These are phyloP conservation scores for Clarias macrocephalus DNA, from an alignment of 2,113 vertebrate species.

Conservation along the genomic window DNA sequence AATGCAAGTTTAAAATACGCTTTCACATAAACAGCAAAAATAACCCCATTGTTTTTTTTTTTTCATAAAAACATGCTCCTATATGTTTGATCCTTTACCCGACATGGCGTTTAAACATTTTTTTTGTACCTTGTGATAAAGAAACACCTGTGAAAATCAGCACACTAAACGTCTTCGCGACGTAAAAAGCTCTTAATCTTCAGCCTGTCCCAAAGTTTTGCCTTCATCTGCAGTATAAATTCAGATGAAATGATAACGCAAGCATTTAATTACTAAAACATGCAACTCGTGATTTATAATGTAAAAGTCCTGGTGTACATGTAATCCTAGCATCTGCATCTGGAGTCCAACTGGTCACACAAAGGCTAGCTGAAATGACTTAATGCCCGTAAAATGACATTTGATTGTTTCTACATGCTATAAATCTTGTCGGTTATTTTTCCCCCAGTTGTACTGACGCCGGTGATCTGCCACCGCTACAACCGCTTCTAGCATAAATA, in stretches of 20 bases:
- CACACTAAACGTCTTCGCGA: not conserved
- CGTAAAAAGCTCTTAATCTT: not conserved
- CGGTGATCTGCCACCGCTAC: not conserved
- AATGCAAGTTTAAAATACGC: too few species aligned
- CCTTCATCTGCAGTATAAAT: not conserved
- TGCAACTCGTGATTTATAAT: not conserved
- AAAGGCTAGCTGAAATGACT: not conserved
- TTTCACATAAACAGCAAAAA: not conserved
- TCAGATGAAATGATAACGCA: not conserved
- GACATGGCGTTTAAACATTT: not conserved
- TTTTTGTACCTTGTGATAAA: not conserved
- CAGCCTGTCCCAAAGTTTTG: not conserved
- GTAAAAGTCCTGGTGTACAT: not conserved
- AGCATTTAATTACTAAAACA: not conserved
- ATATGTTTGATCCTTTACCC: too few species aligned
- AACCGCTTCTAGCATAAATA: not conserved
- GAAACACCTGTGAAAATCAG: not conserved
- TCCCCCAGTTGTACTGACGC: not conserved
- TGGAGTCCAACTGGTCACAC: not conserved
- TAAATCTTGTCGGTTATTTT: not conserved
- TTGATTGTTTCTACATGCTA: not conserved
- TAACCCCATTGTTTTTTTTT: not conserved
- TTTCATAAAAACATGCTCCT: too few species aligned
- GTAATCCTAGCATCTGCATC: not conserved
- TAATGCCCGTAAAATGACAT: not conserved